Evolutionary conservation across 1,140 invertebrate genomes (phyloP).

Genomic region (Drosophila erecta): DNA sequence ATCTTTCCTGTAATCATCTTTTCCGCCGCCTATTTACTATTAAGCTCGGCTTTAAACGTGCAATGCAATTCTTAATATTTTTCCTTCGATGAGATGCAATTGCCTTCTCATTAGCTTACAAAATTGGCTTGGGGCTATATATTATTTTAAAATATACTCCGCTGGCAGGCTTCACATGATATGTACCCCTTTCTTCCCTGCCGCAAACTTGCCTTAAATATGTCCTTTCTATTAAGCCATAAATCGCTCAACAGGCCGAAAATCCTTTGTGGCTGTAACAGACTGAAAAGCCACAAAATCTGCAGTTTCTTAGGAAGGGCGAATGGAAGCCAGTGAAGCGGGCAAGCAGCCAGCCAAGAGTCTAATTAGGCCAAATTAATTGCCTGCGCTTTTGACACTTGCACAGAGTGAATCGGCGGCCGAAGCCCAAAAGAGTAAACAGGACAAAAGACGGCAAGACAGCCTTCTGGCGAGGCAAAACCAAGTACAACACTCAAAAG

Average conservation of each 20-base stretch:
- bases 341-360: slow-evolving; percentile 68
- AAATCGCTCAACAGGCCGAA: slow-evolving; percentile 71
- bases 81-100: too few species aligned
- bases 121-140: too few species aligned
- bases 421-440: slow-evolving; percentile 54
- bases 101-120: too few species aligned
- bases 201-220: slow-evolving; percentile 11
- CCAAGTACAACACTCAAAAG: slow-evolving; percentile 80
- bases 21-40: too few species aligned
- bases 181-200: not conserved
- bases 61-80: too few species aligned
- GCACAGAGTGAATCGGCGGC: slow-evolving; percentile 57
- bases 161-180: not conserved
- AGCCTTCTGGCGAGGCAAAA: slow-evolving; percentile 30
- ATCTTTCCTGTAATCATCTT: too few species aligned
- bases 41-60: too few species aligned
- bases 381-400: slow-evolving; percentile 82
- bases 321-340: slow-evolving; percentile 20
- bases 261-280: slow-evolving; percentile 58
- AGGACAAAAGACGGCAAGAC: slow-evolving; percentile 58
- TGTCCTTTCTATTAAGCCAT: slow-evolving; percentile 52
- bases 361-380: slow-evolving; percentile 80
- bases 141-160: not conserved
- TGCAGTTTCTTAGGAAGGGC: slow-evolving; percentile 44
- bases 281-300: slow-evolving; percentile 67